phyloP scores from a whole-genome alignment of 1,140 invertebrate species.

The Scaptomyza pallida region DNA sequence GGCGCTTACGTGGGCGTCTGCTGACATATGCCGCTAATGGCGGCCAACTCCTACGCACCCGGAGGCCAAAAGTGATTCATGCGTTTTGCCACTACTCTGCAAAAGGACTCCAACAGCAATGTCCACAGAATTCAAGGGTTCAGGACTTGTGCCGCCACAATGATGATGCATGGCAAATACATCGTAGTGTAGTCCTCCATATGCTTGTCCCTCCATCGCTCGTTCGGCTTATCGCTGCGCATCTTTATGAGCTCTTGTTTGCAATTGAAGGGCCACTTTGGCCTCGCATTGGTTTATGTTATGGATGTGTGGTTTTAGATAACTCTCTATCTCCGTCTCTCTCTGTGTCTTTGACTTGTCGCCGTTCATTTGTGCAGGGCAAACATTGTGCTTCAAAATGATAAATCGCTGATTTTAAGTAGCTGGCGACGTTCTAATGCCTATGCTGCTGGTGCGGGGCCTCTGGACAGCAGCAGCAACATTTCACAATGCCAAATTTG shows the following conservation, averaged over 20 bases:
- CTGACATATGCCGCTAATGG: slow-evolving; percentile 74
- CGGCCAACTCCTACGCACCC: slow-evolving; percentile 56
- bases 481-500: slow-evolving; percentile 79
- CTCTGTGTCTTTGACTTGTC: slow-evolving; percentile 32
- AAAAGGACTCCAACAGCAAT: slow-evolving; percentile 23
- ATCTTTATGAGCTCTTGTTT: slow-evolving; percentile 50
- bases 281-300: slow-evolving; percentile 3
- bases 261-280: slow-evolving; percentile 49
- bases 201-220: slow-evolving; percentile 10
- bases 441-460: slow-evolving; percentile 16
- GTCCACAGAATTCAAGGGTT: slow-evolving; percentile 22
- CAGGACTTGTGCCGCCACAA: slow-evolving; percentile 32
- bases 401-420: slow-evolving; percentile 77
- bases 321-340: not conserved
- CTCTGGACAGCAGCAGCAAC: slow-evolving; percentile 49
- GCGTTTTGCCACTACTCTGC: slow-evolving; percentile 60
- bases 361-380: slow-evolving; percentile 45
- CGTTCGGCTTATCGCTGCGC: slow-evolving; percentile 56
- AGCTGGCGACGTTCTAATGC: slow-evolving; percentile 59
- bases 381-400: slow-evolving; percentile 46
- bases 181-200: not conserved
- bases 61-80: slow-evolving; percentile 61
- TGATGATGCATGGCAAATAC: slow-evolving; percentile 60
- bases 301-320: slow-evolving; percentile 23
- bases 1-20: slow-evolving; percentile 55